Base-by-base conservation (phyloP, 2,888 invertebrate species). In the Bugulina stolonifera region DNA sequence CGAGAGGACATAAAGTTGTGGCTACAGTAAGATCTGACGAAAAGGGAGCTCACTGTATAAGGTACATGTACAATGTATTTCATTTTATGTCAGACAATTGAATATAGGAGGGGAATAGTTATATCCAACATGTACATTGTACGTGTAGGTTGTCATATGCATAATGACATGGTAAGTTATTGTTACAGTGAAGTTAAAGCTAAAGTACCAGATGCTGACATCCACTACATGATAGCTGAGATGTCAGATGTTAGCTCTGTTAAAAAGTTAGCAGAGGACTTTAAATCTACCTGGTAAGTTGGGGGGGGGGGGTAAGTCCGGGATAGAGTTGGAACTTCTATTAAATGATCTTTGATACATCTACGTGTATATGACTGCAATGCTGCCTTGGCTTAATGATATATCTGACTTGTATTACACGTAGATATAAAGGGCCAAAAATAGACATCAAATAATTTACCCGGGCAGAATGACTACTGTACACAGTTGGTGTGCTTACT, bases 171-270 rank as follows among this genome's bases (percentile, higher is more conserved):
- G n/a, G n/a, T n/a, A n/a, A n/a, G n/a, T n/a, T n/a, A n/a, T n/a
- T n/a, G n/a, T 14, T 57, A 27, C 57, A 57, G 57, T 27, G 23
- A 57, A 23, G 57, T 57, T 14, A 57, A 57, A 23, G 10, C n/a
- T 5, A 23, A 5, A 57, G n/a, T 22, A 22, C 57, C 57, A 57
- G 27, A 57, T 57, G 57, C 57, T 57, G 57, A 57, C 57, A 57
- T 57, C 57, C 10, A 57, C 57, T 57, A 57, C 57, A 22, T 57
- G 27, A 22, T 57, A 22, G 5, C 14, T 57, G 57, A 57, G 57
- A 57, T 57, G 57, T 57, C 57, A 14, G 57, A 57, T 57, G 23
- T 27, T 10, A 23, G n/a, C 10, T 57, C 57, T 18, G 27, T 57
- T 3, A 57, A 57, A 23, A 57, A 27, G n/a, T 57, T 57, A 10